These are phyloP conservation scores for Pammene fasciana DNA, from an alignment of 2,888 invertebrate species.

Conservation along the genomic window DNA sequence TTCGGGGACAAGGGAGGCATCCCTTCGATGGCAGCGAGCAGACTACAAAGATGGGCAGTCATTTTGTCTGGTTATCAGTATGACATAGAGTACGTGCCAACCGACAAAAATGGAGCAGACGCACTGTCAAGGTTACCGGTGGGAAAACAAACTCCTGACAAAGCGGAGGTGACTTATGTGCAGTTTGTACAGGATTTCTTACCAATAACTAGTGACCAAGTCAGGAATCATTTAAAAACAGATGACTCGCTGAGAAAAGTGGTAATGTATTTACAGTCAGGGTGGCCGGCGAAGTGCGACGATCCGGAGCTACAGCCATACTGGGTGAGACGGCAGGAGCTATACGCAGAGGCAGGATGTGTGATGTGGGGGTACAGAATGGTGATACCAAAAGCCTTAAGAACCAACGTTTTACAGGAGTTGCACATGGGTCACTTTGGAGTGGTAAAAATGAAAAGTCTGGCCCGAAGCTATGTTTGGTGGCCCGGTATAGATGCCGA, in stretches of 20 bases:
- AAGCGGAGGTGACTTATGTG: background rate
- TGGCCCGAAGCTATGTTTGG: background rate
- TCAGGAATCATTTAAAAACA: background rate
- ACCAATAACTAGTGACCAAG: background rate
- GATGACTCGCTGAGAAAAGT: background rate
- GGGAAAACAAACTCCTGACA: background rate
- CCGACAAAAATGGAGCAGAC: conserved; percentile 6
- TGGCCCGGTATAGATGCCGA: no score
- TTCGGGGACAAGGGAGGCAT: no score
- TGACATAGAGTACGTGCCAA: conserved; percentile 5
- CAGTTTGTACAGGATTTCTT: conserved; percentile 7
- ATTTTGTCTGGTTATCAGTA: conserved; percentile 1
- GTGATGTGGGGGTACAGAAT: conserved; percentile 15
- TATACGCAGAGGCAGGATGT: background rate
- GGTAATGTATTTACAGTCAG: background rate
- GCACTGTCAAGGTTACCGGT: background rate
- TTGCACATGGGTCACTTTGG: background rate
- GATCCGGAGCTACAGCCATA: background rate
- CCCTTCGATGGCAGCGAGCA: conserved; percentile 3
- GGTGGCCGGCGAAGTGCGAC: background rate
- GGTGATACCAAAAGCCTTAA: background rate
- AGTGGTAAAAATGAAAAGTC: background rate
- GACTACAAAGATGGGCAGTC: background rate
- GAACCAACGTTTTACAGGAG: background rate
- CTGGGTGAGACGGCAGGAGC: background rate